Conservation (phyloP, 2,797 vertebrate species). For the Bufotes viridis region DNA sequence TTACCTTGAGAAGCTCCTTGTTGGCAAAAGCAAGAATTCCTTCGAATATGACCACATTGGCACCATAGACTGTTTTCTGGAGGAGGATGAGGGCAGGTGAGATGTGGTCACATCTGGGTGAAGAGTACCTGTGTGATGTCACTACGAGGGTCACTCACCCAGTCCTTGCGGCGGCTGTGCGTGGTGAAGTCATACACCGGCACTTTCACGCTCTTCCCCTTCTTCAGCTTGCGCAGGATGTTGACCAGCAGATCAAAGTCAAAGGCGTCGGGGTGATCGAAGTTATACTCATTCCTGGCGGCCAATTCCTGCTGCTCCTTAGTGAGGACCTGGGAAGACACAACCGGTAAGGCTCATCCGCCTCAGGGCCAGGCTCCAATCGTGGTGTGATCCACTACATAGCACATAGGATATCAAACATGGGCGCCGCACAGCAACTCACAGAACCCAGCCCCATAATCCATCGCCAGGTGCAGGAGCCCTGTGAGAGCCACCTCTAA, state of each 20-base stretch:
- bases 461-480: too few species aligned
- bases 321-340: conserved; percentile 77
- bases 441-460: too few species aligned
- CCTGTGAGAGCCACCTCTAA: too few species aligned
- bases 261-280: conserved; percentile 89
- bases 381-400: too few species aligned
- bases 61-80: conserved; percentile 90
- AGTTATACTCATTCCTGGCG: conserved; percentile 85
- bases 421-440: too few species aligned
- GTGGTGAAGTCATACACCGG: conserved; percentile 87
- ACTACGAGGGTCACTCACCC: conserved; percentile 73
- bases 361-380: too few species aligned
- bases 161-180: conserved; percentile 86
- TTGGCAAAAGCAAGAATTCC: conserved; percentile 91
- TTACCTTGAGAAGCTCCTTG: conserved; percentile 91
- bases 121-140: neutral
- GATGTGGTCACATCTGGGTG: neutral
- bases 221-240: conserved; percentile 86
- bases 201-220: conserved; percentile 90
- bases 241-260: conserved; percentile 87
- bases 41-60: conserved; percentile 92
- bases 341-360: neutral
- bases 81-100: conserved; percentile 13
- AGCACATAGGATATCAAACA: too few species aligned
- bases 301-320: conserved; percentile 85